Percentiles rank a stretch among this genome's conserved stretches.
These are phyloP conservation scores for Sebastes reedi DNA, from an alignment of 2,797 vertebrate genomes.

Conservation along the genomic window DNA sequence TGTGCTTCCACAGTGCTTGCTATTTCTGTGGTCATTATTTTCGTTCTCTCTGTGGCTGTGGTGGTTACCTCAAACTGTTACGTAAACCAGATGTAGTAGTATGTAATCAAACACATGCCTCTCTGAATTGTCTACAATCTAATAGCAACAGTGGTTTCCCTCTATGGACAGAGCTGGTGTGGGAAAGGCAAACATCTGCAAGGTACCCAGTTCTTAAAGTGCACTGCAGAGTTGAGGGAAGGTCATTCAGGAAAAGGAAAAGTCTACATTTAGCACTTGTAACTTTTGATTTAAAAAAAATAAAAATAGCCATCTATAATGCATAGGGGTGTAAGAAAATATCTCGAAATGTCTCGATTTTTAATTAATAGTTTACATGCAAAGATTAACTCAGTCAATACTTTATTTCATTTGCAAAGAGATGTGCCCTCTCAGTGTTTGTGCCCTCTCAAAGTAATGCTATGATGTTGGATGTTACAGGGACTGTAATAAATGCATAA, in stretches of 20 bases:
- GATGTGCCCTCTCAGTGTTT: no score
- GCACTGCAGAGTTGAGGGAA: neutral
- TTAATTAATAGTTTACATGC: no score
- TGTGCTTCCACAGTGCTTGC: neutral
- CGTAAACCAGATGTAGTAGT: slow-evolving; percentile 28
- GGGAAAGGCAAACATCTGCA: slow-evolving; percentile 34
- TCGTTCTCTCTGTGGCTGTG: neutral
- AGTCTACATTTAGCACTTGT: neutral
- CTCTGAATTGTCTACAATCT: slow-evolving; percentile 16
- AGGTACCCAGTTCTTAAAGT: neutral
- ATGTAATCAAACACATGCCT: slow-evolving; percentile 41
- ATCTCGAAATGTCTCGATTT: no score
- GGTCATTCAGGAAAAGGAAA: neutral
- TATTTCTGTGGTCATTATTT: neutral
- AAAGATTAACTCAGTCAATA: no score
- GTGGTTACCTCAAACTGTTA: neutral
- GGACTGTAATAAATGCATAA: no score
- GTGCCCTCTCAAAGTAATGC: no score
- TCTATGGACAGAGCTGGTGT: slow-evolving; percentile 20
- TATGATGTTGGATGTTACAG: no score
- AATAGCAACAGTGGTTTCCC: slow-evolving; percentile 29
- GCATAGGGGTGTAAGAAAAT: no score
- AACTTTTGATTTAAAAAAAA: neutral
- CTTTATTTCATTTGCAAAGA: no score
- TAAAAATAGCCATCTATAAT: no score